Base-by-base conservation (phyloP, 2,888 invertebrate genomes). In the Standfussiana lucernea region DNA sequence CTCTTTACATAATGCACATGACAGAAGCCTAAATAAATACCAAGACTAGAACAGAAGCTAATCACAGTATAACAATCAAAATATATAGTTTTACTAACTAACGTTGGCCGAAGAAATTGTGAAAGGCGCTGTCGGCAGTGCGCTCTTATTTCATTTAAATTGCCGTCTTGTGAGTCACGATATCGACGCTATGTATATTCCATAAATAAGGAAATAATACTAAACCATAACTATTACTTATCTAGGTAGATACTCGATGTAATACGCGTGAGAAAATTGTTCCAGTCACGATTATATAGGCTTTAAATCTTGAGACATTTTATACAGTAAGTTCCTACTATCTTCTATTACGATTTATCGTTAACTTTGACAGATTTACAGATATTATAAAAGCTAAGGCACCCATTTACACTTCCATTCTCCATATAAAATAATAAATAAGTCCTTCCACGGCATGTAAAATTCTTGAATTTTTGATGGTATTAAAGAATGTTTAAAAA, bases 151-250 rank as follows among this genome's bases (percentile, higher is more conserved):
- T 80, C 62, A 82, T 77, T 83, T 70, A 88, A 83, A 88, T 83
- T 85, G 75, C 79, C 40, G 71, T 76, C 80, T 77, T 73, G 73
- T 76, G 59, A 84, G 89, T 89, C 89, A 88, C 88, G 89, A 88
- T 85, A 85, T 87, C 72, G 74, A 42, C 61, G 47, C 13, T 77
- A 70, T 81, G 62, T 66, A 61, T 83, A 80, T 61, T 83, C 72
- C 72, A 56, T 80, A 47, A 18, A 68, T 77, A 77, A 89, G 88
- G 88, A 89, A 88, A 84, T 86, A 82, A 88, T 80, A 78, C 72
- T 77, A 78, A 83, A 74, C 82, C 68, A 82, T 80, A 79, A 69
- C 78, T 81, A 79, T 86, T 84, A 86, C 59, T 75, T 81, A 79
- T 68, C 78, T 74, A 74, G 45, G 62, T 75, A 77, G 75, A 66